A percentile compares a stretch with the other conserved stretches of the same genome.
These are phyloP conservation scores for Corythoichthys intestinalis DNA, from an alignment of 2,113 vertebrate genomes.

Conservation along the genomic window DNA sequence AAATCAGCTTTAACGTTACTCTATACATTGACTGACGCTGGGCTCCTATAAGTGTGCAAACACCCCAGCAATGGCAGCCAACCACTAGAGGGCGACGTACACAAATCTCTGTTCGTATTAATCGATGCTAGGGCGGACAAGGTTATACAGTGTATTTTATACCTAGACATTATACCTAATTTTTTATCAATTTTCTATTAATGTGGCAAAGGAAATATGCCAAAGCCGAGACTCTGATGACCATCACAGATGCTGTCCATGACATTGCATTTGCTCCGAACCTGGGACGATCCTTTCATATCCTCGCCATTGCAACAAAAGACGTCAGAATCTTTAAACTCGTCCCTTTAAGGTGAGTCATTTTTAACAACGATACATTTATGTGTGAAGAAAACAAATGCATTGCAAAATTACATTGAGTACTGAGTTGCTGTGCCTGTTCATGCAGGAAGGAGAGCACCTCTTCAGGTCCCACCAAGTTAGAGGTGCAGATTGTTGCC, in stretches of 20 bases:
- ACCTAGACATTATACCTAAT: no score
- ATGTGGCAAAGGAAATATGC: slow-evolving; percentile 82
- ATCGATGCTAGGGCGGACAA: no score
- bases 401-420: background rate
- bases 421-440: background rate
- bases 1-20: no score
- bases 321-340: slow-evolving; percentile 96
- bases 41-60: no score
- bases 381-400: background rate
- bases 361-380: background rate
- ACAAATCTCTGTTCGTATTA: no score
- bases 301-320: slow-evolving; percentile 94
- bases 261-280: slow-evolving; percentile 97
- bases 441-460: slow-evolving; percentile 82
- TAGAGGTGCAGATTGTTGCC: slow-evolving; percentile 91
- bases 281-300: slow-evolving; percentile 93
- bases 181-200: background rate
- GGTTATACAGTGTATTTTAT: no score
- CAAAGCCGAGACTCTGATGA: slow-evolving; percentile 95
- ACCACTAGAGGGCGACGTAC: no score
- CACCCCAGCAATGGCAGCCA: no score
- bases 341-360: slow-evolving; percentile 84
- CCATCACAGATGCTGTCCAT: slow-evolving; percentile 91
- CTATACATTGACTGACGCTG: no score
- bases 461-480: slow-evolving; percentile 86